Percentiles rank a stretch among this genome's conserved stretches.
Conservation (phyloP, 2,888 invertebrate species). For the Gymnocheta viridis region DNA sequence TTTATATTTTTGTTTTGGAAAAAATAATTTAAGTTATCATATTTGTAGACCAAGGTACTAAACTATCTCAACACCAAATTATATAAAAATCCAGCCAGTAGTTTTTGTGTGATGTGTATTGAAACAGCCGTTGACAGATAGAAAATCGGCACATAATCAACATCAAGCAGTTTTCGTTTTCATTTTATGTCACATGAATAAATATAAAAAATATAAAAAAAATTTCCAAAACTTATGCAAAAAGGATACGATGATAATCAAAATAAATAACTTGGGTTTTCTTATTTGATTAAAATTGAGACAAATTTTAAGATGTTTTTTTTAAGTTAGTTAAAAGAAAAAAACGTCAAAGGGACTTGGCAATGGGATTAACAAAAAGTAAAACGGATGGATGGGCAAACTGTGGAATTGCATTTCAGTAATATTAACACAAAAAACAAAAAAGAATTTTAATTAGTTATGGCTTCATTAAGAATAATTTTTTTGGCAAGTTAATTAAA, state of each 20-base stretch:
- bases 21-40: no score
- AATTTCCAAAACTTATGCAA: no score
- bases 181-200: no score
- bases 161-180: no score
- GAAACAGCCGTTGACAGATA: no score
- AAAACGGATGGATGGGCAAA: neutral
- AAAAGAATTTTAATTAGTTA: neutral
- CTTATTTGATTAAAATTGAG: constrained; percentile 52
- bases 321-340: neutral
- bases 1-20: no score
- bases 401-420: neutral
- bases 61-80: no score
- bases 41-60: no score
- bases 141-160: no score
- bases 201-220: no score
- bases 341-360: neutral
- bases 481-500: constrained; percentile 7
- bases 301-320: constrained; percentile 32
- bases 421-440: neutral
- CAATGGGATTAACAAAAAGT: neutral
- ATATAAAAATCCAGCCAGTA: no score
- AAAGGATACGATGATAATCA: constrained; percentile 8
- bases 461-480: constrained; percentile 3
- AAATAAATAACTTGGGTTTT: constrained; percentile 37
- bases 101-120: no score